phyloP scores from a whole-genome alignment of 1,140 invertebrate species.

The Euschistus heros region DNA sequence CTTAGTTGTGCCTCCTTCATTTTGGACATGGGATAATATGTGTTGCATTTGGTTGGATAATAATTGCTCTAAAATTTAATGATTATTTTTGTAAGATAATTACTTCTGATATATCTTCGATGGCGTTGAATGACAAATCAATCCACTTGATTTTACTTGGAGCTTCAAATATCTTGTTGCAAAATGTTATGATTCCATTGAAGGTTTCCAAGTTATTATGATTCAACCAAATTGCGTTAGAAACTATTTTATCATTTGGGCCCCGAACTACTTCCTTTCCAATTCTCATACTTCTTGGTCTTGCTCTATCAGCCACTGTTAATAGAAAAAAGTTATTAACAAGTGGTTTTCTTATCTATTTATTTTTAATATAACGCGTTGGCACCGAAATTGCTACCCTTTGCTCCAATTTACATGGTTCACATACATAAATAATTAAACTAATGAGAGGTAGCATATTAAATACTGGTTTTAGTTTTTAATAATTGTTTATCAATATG shows the following conservation, averaged over 20 bases:
- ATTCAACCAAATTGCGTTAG: conserved; percentile 41
- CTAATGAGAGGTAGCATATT: neutral
- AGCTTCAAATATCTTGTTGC: conserved; percentile 35
- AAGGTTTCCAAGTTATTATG: conserved; percentile 41
- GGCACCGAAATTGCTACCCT: neutral
- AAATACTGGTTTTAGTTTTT: too few relatives aligned
- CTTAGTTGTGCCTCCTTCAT: too few relatives aligned
- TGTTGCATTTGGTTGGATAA: too few relatives aligned
- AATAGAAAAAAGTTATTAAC: neutral
- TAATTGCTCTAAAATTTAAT: too few relatives aligned
- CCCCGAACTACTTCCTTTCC: conserved; percentile 7
- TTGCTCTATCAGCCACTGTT: neutral
- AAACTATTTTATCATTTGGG: conserved; percentile 33
- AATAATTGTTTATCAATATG: too few relatives aligned
- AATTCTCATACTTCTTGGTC: conserved; percentile 17
- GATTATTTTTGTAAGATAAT: neutral
- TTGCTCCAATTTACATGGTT: neutral
- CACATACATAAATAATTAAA: neutral
- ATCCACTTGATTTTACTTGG: conserved; percentile 40
- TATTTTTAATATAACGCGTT: neutral
- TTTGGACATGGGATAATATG: too few relatives aligned
- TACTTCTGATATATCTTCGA: conserved; percentile 38
- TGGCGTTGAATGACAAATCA: conserved; percentile 43
- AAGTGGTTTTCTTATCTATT: neutral
- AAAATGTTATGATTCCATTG: conserved; percentile 34